Base-by-base conservation (phyloP, 2,113 vertebrate genomes). In the Colossoma macropomum region DNA sequence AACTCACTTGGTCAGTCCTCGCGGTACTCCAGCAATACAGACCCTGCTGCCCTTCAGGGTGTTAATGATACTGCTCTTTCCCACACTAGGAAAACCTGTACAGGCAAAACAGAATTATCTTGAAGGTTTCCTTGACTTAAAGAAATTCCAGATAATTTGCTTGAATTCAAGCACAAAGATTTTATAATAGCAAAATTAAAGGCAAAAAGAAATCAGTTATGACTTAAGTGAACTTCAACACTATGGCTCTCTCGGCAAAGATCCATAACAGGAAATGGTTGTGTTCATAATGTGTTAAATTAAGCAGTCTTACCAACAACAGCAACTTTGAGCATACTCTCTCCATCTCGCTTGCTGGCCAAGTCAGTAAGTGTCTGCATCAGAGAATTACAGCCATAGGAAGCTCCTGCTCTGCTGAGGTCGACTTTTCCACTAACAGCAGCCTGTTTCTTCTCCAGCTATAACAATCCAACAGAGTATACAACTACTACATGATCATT, bases 21-120 rank as follows among this genome's bases (percentile, higher is more conserved):
- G 96, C 79, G 93, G 56, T 38, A 95, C 34, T 21, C 96, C 96
- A 63, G 93, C 93, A 12, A 93, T 92, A 86, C 97, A 99, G 2
- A 90, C 95, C 81, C 88, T 88, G 59, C 91, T 79, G 38, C 93
- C 95, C 87, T 97, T 98, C 81, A 99, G 79, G 72, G 93, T 97
- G 91, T 99, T 99, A 88, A 99, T 93, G n/a, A 99, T 76, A 85
- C 97, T 99, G 95, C 98, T 99, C 92, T 99, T 99, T 11, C 98
- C 98, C 41, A 97, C 97, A 9, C 97, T 98, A 79, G 98, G 96
- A 88, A 99, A 99, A 63, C 98, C 98, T 99, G 86, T 54, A 74
- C 2, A 30, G 45, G 76, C 28, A 0, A 1, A 74, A 2, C 16
- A 15, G 8, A 50, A 15, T 19, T 10, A 56, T 27, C 19, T 74